Evolutionary conservation across 2,888 invertebrate genomes (phyloP).

Genomic region (Caenorhabditis zanzibari): DNA sequence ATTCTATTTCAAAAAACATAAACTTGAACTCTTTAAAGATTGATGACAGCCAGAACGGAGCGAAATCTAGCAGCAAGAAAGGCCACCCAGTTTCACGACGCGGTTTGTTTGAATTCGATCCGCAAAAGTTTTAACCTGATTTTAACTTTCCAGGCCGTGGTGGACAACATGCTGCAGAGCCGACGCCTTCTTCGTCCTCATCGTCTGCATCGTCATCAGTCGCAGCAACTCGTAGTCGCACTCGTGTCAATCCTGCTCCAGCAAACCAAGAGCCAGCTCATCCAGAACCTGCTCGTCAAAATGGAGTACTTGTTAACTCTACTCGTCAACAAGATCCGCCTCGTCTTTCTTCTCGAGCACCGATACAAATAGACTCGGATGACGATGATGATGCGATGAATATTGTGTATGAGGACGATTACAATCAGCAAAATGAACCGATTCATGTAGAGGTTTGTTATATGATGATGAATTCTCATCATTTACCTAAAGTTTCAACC

Average conservation of each 20-base stretch:
- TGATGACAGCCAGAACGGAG: slow-evolving; percentile 30
- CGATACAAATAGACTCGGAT: slow-evolving; percentile 31
- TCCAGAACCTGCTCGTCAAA: slow-evolving; percentile 28
- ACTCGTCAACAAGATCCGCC: neutral
- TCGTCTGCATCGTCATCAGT: slow-evolving; percentile 19
- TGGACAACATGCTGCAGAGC: slow-evolving; percentile 5
- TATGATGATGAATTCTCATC: too few species aligned
- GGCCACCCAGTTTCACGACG: slow-evolving; percentile 8
- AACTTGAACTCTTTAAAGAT: slow-evolving; percentile 35
- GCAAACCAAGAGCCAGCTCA: slow-evolving; percentile 13
- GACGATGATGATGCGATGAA: slow-evolving; percentile 47
- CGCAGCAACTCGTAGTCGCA: slow-evolving; percentile 2
- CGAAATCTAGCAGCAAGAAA: slow-evolving; percentile 1
- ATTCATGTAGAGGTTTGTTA: neutral
- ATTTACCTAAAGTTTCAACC: too few species aligned
- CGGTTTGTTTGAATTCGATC: neutral
- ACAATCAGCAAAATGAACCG: slow-evolving; percentile 9
- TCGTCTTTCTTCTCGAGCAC: neutral
- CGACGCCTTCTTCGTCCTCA: slow-evolving; percentile 10
- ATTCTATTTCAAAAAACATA: too few species aligned
- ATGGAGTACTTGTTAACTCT: neutral
- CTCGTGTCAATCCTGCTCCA: slow-evolving; percentile 8
- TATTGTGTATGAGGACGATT: slow-evolving; percentile 39
- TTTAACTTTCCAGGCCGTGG: slow-evolving; percentile 6
- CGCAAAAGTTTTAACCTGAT: neutral